Evolutionary conservation across 2,113 vertebrate genomes (phyloP).

Genomic region (Rana temporaria): DNA sequence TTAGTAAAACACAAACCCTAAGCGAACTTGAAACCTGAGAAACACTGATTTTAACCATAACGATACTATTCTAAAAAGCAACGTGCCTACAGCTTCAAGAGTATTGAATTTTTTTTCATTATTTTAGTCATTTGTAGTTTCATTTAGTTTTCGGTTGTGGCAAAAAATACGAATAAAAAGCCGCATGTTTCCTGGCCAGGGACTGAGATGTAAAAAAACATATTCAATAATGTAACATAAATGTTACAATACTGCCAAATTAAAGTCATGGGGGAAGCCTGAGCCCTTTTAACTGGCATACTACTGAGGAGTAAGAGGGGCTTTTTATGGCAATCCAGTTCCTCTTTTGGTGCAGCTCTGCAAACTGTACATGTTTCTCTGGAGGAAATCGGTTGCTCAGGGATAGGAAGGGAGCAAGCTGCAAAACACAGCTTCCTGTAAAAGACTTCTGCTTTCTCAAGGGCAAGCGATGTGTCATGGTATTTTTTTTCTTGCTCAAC

Average conservation of each 20-base stretch:
- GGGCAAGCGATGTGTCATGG: slow-evolving; percentile 16
- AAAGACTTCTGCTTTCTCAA: slow-evolving; percentile 40
- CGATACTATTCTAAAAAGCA: no score
- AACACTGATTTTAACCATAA: no score
- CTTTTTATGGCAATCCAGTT: not conserved
- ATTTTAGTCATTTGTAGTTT: no score
- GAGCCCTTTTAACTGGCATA: not conserved
- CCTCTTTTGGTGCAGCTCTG: slow-evolving; percentile 36
- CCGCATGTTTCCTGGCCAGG: no score
- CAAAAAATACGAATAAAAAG: no score
- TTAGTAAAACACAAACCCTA: no score
- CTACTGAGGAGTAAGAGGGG: not conserved
- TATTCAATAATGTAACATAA: not conserved
- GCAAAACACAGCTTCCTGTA: slow-evolving; percentile 17
- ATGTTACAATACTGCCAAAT: not conserved
- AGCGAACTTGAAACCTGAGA: no score
- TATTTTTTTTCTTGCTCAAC: slow-evolving; percentile 27
- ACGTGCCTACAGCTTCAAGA: no score
- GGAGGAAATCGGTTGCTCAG: slow-evolving; percentile 32
- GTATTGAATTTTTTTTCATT: no score
- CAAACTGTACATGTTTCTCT: not conserved
- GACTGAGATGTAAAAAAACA: no score
- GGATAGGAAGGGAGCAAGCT: slow-evolving; percentile 7
- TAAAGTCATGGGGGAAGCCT: not conserved
- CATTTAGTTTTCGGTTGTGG: no score